Conservation (phyloP, 2,113 vertebrate genomes). For the Mus pahari region DNA sequence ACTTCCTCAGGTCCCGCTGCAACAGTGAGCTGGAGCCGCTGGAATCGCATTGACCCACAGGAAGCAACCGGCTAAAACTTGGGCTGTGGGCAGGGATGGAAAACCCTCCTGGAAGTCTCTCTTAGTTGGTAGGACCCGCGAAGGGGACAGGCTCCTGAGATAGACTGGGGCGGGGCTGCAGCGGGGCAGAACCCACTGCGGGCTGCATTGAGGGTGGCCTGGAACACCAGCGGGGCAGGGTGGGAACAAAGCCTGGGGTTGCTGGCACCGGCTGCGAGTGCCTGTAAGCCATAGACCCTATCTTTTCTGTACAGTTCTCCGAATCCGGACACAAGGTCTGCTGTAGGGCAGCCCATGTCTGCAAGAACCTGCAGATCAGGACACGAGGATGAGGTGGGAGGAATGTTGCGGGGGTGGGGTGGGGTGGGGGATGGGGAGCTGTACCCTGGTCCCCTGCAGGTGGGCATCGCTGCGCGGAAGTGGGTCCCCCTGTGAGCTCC, state of each 20-base stretch:
- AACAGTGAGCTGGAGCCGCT: background rate
- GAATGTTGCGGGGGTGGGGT: background rate
- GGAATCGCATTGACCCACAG: background rate
- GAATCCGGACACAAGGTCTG: background rate
- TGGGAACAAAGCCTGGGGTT: rapidly evolving
- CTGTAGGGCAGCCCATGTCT: background rate
- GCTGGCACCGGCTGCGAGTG: rapidly evolving
- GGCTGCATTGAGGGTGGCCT: background rate
- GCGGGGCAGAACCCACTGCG: rapidly evolving
- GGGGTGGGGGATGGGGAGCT: background rate
- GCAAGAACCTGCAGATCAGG: background rate
- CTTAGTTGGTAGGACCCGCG: background rate
- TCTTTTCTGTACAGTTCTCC: background rate
- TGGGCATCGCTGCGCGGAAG: background rate
- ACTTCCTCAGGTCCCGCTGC: background rate
- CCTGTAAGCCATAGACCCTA: background rate
- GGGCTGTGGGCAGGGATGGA: background rate
- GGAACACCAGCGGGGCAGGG: background rate
- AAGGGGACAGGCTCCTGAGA: background rate
- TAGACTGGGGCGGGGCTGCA: background rate
- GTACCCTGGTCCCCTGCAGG: background rate
- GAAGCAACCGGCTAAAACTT: background rate
- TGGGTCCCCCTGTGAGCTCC: rapidly evolving
- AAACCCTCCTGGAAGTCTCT: constrained; percentile 34
- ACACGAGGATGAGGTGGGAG: background rate